Conservation (phyloP, 2,888 invertebrate species). For the Eupithecia insigniata region DNA sequence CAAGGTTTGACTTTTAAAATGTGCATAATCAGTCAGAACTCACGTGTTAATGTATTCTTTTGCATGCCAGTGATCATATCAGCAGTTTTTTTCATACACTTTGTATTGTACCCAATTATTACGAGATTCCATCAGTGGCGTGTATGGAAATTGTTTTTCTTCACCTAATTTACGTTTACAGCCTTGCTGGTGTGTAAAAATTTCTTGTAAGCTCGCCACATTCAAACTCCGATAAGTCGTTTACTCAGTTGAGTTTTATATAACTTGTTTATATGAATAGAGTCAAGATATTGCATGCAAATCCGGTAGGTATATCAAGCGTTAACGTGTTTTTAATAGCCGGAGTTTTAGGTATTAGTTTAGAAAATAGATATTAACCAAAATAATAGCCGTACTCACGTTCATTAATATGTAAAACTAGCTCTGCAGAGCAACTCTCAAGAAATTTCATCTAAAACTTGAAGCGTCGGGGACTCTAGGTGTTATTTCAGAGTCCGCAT, state of each 20-base stretch:
- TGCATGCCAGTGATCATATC: constrained; percentile 73
- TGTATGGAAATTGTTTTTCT: constrained; percentile 70
- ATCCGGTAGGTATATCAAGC: neutral
- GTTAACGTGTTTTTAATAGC: neutral
- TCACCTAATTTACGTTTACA: constrained; percentile 62
- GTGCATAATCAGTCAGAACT: constrained; percentile 71
- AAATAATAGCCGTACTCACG: constrained; percentile 24
- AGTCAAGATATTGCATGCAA: constrained; percentile 1
- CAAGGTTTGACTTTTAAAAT: constrained; percentile 70
- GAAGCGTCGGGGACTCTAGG: constrained; percentile 36
- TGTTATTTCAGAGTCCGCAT: constrained; percentile 44
- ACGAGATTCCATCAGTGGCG: constrained; percentile 74
- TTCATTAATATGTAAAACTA: constrained; percentile 39
- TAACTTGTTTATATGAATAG: constrained; percentile 2
- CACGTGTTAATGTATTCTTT: constrained; percentile 71
- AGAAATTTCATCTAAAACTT: constrained; percentile 40
- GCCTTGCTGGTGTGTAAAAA: constrained; percentile 71
- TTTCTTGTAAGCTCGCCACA: constrained; percentile 49
- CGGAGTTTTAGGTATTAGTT: constrained; percentile 3
- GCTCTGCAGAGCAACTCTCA: constrained; percentile 25
- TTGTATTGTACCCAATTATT: constrained; percentile 69
- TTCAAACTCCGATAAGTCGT: constrained; percentile 10
- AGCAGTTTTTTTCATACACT: constrained; percentile 55
- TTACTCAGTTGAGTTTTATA: neutral
- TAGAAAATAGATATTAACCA: constrained; percentile 23